These are phyloP conservation scores for Mustela lutreola DNA, from an alignment of 2,113 vertebrate genomes.

Conservation along the genomic window DNA sequence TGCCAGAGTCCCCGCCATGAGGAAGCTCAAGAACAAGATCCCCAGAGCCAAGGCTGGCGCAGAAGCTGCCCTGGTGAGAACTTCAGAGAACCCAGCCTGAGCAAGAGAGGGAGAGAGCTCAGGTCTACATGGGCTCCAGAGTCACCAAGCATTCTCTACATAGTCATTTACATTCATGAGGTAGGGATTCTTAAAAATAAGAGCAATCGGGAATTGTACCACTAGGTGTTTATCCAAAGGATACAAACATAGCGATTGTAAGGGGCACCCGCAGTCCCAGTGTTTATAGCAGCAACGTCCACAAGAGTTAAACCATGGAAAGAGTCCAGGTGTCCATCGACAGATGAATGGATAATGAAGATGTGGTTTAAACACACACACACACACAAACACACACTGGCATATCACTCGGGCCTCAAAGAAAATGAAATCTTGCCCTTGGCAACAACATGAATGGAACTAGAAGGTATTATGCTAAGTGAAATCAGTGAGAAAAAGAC, in stretches of 20 bases:
- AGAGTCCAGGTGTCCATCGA: background rate
- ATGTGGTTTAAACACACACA: background rate
- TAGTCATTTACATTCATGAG: constrained; percentile 69
- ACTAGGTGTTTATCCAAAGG: background rate
- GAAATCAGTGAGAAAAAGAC: background rate
- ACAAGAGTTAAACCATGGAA: background rate
- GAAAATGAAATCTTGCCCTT: background rate
- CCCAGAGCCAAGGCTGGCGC: constrained; percentile 33
- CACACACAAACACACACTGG: background rate
- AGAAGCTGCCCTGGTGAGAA: background rate
- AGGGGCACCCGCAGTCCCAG: background rate
- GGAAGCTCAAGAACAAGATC: constrained; percentile 62
- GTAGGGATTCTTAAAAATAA: constrained; percentile 73
- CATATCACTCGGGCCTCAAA: background rate
- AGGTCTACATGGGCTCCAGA: background rate
- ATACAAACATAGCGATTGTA: background rate
- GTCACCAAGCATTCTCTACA: constrained; percentile 40
- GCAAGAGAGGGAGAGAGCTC: background rate
- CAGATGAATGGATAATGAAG: background rate
- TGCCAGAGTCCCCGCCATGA: background rate
- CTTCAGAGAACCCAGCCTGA: constrained; percentile 12
- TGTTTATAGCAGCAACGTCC: background rate
- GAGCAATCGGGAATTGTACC: background rate
- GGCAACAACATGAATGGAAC: background rate
- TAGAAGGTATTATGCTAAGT: background rate